Conservation (phyloP, 1,140 invertebrate genomes). For the Zaprionus kolodkinae region DNA sequence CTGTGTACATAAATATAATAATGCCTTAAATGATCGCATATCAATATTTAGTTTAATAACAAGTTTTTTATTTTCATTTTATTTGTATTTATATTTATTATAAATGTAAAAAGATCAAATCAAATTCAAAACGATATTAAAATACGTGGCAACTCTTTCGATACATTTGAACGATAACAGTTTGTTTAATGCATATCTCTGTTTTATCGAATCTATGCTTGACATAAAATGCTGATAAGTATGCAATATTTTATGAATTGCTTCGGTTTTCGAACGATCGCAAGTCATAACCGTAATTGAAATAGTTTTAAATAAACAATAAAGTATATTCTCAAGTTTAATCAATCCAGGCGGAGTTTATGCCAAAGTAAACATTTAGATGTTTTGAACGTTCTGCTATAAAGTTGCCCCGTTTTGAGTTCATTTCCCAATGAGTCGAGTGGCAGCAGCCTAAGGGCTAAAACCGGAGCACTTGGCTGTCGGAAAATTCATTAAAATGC, state of each 20-base stretch:
- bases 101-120: background rate
- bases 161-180: no score
- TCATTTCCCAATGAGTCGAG: background rate
- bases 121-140: no score
- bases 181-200: no score
- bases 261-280: no score
- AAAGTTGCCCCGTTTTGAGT: background rate
- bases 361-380: background rate
- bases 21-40: no score
- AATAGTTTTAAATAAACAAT: background rate
- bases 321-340: background rate
- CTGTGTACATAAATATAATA: no score
- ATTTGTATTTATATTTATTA: background rate
- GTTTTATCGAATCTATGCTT: no score
- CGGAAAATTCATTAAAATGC: slow-evolving; percentile 53
- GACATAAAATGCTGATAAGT: no score
- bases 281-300: background rate
- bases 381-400: background rate
- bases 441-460: slow-evolving; percentile 22
- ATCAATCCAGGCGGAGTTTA: background rate
- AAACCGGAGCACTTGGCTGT: slow-evolving; percentile 29
- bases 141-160: no score
- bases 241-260: background rate
- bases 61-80: no score
- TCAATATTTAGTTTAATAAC: no score